Percentiles rank a stretch among this genome's conserved stretches.
These are phyloP conservation scores for Barbus barbus DNA, from an alignment of 2,113 vertebrate species.

Conservation along the genomic window DNA sequence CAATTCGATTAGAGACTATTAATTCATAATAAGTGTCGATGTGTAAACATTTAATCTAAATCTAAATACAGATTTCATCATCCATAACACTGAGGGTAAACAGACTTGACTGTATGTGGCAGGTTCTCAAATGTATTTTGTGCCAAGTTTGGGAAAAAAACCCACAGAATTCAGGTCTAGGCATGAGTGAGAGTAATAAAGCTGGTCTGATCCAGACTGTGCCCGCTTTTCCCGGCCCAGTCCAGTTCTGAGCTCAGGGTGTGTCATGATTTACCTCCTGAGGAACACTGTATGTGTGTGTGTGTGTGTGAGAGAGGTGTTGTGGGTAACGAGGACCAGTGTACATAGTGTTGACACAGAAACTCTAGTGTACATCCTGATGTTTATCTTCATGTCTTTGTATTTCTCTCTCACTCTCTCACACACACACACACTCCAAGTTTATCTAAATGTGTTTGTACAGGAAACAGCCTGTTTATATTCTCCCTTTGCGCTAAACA, in stretches of 20 bases:
- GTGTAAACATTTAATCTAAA: no score
- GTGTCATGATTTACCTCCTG: not conserved
- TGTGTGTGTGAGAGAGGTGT: not conserved
- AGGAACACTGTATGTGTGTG: not conserved
- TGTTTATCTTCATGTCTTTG: conserved; percentile 23
- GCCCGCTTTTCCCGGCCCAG: not conserved
- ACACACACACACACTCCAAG: no score
- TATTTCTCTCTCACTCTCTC: not conserved
- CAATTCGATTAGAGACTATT: not conserved
- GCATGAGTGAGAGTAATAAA: not conserved
- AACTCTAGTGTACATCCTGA: conserved; percentile 1
- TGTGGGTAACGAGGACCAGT: not conserved
- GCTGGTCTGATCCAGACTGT: conserved; percentile 15
- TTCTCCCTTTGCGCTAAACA: not conserved
- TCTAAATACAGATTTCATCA: no score
- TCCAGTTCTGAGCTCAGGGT: not conserved
- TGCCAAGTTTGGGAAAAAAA: not conserved
- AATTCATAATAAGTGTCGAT: no score
- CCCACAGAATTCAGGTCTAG: not conserved
- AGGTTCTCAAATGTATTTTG: not conserved
- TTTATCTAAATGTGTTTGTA: conserved; percentile 44
- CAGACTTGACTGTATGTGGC: no score
- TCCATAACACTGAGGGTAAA: no score
- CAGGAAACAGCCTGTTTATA: conserved; percentile 27
- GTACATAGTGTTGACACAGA: conserved; percentile 24